These are phyloP conservation scores for Acleris holmiana DNA, from an alignment of 2,888 invertebrate species.

Conservation along the genomic window DNA sequence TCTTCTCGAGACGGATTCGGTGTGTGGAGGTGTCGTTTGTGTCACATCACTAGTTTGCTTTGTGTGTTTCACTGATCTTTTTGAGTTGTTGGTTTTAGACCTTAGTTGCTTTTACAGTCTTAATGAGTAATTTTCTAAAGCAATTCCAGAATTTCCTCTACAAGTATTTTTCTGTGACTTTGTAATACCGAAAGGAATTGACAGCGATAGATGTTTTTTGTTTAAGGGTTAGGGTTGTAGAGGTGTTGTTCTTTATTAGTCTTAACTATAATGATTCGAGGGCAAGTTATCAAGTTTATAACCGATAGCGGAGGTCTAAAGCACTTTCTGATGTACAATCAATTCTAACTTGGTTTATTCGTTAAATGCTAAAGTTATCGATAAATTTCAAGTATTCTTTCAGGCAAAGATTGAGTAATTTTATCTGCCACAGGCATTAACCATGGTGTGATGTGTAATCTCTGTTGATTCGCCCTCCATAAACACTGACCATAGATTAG, in stretches of 20 bases:
- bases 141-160: too few relatives aligned
- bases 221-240: too few relatives aligned
- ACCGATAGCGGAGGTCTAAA: too few relatives aligned
- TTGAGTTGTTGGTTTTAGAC: slow-evolving; percentile 5
- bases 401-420: slow-evolving; percentile 5
- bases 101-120: slow-evolving; percentile 2
- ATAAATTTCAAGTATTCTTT: background rate
- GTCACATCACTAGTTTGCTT: slow-evolving; percentile 47
- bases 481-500: slow-evolving; percentile 83
- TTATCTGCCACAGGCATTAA: slow-evolving; percentile 21
- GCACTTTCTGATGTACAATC: too few relatives aligned
- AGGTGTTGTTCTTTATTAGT: too few relatives aligned
- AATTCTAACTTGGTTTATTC: too few relatives aligned
- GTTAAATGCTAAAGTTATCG: too few relatives aligned
- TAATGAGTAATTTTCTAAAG: background rate
- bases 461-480: slow-evolving; percentile 64
- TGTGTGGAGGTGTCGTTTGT: slow-evolving; percentile 45
- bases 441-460: slow-evolving; percentile 46
- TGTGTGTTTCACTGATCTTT: slow-evolving; percentile 12
- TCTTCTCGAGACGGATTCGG: slow-evolving; percentile 30
- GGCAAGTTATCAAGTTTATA: too few relatives aligned
- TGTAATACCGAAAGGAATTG: too few relatives aligned
- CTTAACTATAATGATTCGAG: too few relatives aligned
- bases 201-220: too few relatives aligned
- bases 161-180: too few relatives aligned